Base-by-base conservation (phyloP, 2,113 vertebrate species). In the Motacilla alba region DNA sequence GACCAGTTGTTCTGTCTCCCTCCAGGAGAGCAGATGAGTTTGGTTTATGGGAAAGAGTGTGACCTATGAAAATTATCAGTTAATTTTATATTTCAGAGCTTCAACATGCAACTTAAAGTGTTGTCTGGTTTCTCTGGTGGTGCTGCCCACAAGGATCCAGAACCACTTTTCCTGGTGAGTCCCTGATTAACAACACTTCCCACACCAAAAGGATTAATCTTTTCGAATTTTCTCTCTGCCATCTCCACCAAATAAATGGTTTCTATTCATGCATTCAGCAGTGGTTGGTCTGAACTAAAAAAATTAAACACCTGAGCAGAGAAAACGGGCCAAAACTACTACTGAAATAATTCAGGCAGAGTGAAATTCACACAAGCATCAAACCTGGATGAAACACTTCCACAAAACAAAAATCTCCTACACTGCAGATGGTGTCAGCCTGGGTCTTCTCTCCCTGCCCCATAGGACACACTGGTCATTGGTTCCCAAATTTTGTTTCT, bases 1-100 rank as follows among this genome's bases (percentile, higher is more conserved):
- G 95, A 91, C 97, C 97, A 98, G 98, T 97, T 96, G 95, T 97
- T 94, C 95, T 96, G 94, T 92, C 95, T 96, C 82, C 95, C 97
- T 96, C 81, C 87, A 95, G 98, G 98, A 96, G 95, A 97, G 94
- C 92, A 97, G 91, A 98, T 87, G 94, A 98, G 98, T 97, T 98
- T 94, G 94, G 96, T 97, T 97, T 97, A 93, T 93, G 46, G 86
- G 84, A 96, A 89, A 83, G 88, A 94, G 93, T 15, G 4, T 93
- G 97, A 98, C 97, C 97, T 96, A 93, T 59, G 95, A 95, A 95
- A 97, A 97, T 97, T 85, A 91, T 59, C 91, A 69, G 86, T 87
- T 95, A 77, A 72, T 89, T 96, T 96, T 90, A 16, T 78, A 94
- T 90, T 89, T 58, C 77, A 90, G 85, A 88, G 83, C 93, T 96